Percentiles rank a stretch among this genome's conserved stretches.
phyloP scores from a whole-genome alignment of 1,140 invertebrate species.

The Drosophila bocqueti region DNA sequence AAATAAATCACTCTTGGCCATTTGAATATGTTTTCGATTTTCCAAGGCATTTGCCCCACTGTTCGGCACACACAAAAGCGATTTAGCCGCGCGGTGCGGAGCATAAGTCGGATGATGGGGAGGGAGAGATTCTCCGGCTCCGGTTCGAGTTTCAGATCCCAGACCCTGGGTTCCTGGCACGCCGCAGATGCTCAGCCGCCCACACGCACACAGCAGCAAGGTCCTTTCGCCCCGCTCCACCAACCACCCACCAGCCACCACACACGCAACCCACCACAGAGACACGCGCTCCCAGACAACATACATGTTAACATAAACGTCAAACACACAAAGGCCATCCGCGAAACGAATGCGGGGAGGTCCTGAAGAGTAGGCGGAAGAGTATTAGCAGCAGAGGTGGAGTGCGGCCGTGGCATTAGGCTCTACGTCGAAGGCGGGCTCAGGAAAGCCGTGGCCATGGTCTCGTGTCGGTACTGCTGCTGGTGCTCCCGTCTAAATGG shows the following conservation, averaged over 20 bases:
- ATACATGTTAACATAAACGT: conserved; percentile 83
- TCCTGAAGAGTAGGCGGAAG: conserved; percentile 11
- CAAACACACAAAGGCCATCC: conserved; percentile 74
- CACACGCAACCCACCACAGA: conserved; percentile 34
- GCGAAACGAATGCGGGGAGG: conserved; percentile 16
- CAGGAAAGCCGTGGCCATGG: conserved; percentile 42
- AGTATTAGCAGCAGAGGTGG: conserved; percentile 36
- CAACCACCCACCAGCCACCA: conserved; percentile 18
- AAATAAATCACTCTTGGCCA: background rate
- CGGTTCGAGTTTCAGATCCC: conserved; percentile 40
- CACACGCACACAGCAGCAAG: conserved; percentile 25
- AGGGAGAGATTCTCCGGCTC: conserved; percentile 37
- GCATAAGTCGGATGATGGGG: conserved; percentile 48
- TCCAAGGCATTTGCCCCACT: conserved; percentile 32
- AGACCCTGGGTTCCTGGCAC: conserved; percentile 63
- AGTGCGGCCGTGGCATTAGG: conserved; percentile 43
- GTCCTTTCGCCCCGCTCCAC: conserved; percentile 12
- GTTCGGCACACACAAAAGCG: conserved; percentile 40
- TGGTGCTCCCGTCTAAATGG: conserved; percentile 47
- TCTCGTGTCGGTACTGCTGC: conserved; percentile 12
- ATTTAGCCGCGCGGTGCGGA: conserved; percentile 40
- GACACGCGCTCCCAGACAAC: conserved; percentile 71
- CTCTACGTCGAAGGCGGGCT: conserved; percentile 11
- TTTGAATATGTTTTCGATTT: conserved; percentile 13
- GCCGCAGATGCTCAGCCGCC: conserved; percentile 69